Conservation (phyloP, 2,113 vertebrate species). For the Parus major region DNA sequence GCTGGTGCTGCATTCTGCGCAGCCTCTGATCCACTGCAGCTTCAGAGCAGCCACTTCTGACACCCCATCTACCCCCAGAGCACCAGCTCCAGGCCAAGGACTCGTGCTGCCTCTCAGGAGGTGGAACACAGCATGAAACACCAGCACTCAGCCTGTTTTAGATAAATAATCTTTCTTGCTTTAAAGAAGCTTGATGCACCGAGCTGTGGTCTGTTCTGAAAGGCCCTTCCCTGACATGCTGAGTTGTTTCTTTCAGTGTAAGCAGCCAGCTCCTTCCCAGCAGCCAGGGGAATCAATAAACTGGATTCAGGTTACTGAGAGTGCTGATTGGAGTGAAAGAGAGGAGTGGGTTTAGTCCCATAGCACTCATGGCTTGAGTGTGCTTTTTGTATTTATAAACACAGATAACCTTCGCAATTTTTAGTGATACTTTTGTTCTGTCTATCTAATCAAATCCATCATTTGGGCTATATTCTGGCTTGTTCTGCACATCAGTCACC, state of each 20-base stretch:
- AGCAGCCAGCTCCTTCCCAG: background rate
- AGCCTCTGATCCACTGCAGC: background rate
- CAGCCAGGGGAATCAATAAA: slow-evolving; percentile 3
- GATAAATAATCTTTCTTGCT: background rate
- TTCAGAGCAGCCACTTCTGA: background rate
- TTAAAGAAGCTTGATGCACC: background rate
- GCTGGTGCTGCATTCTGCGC: rapidly evolving
- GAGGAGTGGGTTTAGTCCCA: background rate
- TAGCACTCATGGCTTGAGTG: background rate
- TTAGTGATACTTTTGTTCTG: background rate
- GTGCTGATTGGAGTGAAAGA: background rate
- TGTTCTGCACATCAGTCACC: background rate
- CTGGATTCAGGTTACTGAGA: background rate
- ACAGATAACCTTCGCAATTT: background rate
- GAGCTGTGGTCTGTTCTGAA: background rate
- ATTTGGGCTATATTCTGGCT: background rate
- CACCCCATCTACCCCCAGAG: background rate
- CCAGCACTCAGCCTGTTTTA: background rate
- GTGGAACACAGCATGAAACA: background rate
- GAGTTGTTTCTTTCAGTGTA: background rate
- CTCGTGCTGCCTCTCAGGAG: background rate
- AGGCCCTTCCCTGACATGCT: background rate
- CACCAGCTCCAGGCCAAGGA: background rate
- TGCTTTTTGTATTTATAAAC: background rate
- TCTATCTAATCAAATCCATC: background rate